Conservation (phyloP, 2,888 invertebrate genomes). For the Heliconius ethilla region DNA sequence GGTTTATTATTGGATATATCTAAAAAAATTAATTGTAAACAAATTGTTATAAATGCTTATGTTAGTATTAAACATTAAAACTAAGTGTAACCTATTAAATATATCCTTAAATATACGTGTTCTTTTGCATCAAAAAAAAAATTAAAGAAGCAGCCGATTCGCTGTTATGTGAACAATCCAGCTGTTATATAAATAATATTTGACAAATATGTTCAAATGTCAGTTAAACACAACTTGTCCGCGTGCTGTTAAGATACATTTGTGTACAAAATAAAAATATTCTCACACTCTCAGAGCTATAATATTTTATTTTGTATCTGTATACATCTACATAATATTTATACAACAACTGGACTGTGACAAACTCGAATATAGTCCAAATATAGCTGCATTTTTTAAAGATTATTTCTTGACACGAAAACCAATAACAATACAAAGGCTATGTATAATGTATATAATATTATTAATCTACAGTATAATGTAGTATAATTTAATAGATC, state of each 20-base stretch:
- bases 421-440: not conserved
- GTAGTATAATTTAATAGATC: constrained; percentile 50
- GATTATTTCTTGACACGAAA: constrained; percentile 6
- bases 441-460: not conserved
- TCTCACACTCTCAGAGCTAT: constrained; percentile 14
- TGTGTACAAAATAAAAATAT: constrained; percentile 19
- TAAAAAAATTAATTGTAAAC: not conserved
- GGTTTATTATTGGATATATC: not conserved
- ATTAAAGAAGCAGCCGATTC: constrained; percentile 7
- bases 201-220: not conserved
- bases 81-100: not conserved
- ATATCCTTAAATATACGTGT: not conserved
- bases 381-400: constrained; percentile 1
- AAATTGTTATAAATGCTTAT: constrained; percentile 14
- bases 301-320: constrained; percentile 20
- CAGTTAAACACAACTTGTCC: not conserved
- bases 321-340: not conserved
- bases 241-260: not conserved
- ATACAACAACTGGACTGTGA: not conserved
- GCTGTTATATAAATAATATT: not conserved
- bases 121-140: constrained; percentile 2
- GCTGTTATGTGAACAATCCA: not conserved
- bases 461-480: constrained; percentile 10
- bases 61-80: constrained; percentile 9
- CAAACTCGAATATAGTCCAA: not conserved